A percentile compares a stretch with the other conserved stretches of the same genome.
These are phyloP conservation scores for Schlechtendalia chinensis DNA, from an alignment of 1,140 invertebrate species.

Conservation along the genomic window DNA sequence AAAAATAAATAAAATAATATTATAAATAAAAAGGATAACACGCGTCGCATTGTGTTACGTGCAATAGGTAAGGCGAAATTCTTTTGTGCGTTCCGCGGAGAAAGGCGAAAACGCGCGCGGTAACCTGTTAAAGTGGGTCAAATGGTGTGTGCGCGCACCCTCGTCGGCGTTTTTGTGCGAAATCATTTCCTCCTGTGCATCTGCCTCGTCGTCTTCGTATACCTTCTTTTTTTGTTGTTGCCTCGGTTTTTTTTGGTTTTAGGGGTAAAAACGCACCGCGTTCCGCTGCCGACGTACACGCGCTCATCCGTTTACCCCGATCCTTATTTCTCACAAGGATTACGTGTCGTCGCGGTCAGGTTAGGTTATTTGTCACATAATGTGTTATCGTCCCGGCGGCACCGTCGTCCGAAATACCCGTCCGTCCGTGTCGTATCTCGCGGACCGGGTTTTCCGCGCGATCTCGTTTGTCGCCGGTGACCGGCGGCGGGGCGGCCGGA, in stretches of 20 bases:
- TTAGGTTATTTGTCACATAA: no score
- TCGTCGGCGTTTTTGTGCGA: slow-evolving; percentile 43
- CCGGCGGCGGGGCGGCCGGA: no score
- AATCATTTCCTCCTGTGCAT: slow-evolving; percentile 48
- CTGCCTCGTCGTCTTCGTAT: slow-evolving; percentile 20
- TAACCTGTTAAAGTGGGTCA: slow-evolving; percentile 50
- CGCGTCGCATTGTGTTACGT: no score
- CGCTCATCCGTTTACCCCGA: slow-evolving; percentile 42
- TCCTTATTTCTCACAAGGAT: slow-evolving; percentile 43
- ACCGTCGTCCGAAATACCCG: no score
- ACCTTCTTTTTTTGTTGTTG: background rate
- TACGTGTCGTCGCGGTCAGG: background rate
- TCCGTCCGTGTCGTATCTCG: no score
- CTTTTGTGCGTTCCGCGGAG: slow-evolving; percentile 22
- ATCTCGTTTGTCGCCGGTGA: no score
- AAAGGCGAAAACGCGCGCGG: slow-evolving; percentile 31
- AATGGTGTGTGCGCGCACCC: slow-evolving; percentile 26
- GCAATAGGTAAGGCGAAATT: slow-evolving; percentile 17
- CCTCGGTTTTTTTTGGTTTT: background rate
- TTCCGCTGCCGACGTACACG: background rate
- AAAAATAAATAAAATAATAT: background rate
- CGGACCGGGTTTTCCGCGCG: no score
- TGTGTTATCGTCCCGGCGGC: no score
- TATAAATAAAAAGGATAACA: slow-evolving; percentile 35
- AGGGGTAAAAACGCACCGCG: slow-evolving; percentile 24